Evolutionary conservation across 2,888 invertebrate species (phyloP).

Genomic region (Strigamia maritima): DNA sequence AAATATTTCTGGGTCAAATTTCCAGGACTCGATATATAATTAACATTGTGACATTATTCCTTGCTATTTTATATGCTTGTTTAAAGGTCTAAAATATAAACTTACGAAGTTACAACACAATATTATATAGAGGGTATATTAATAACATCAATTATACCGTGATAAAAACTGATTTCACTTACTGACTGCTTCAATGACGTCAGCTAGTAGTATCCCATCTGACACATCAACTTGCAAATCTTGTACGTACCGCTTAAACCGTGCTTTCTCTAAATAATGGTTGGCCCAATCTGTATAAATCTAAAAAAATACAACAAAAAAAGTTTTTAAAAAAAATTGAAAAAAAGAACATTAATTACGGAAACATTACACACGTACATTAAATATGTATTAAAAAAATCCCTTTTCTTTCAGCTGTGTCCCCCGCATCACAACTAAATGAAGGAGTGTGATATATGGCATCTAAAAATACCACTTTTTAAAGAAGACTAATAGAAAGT

Average conservation of each 20-base stretch:
- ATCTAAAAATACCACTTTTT: conserved; percentile 4
- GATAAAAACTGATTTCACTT: conserved; percentile 55
- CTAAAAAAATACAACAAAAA: conserved; percentile 64
- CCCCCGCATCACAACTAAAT: neutral
- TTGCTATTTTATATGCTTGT: too few species aligned
- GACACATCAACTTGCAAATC: conserved; percentile 87
- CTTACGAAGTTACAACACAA: too few species aligned
- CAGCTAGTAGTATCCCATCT: conserved; percentile 86
- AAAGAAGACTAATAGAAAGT: neutral
- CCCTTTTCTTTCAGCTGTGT: neutral
- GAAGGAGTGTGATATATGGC: neutral
- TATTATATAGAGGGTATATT: too few species aligned
- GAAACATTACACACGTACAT: neutral
- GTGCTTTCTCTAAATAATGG: conserved; percentile 89
- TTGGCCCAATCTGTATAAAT: conserved; percentile 99
- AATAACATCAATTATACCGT: neutral
- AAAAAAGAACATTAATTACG: neutral
- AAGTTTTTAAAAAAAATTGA: conserved; percentile 39
- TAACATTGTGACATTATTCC: too few species aligned
- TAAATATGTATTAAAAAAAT: neutral
- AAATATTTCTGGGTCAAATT: too few species aligned
- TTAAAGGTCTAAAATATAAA: too few species aligned
- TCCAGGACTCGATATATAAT: too few species aligned
- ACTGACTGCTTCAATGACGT: conserved; percentile 93
- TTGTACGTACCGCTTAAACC: conserved; percentile 77